These are phyloP conservation scores for Spisula solida DNA, from an alignment of 2,888 invertebrate genomes.

Conservation along the genomic window DNA sequence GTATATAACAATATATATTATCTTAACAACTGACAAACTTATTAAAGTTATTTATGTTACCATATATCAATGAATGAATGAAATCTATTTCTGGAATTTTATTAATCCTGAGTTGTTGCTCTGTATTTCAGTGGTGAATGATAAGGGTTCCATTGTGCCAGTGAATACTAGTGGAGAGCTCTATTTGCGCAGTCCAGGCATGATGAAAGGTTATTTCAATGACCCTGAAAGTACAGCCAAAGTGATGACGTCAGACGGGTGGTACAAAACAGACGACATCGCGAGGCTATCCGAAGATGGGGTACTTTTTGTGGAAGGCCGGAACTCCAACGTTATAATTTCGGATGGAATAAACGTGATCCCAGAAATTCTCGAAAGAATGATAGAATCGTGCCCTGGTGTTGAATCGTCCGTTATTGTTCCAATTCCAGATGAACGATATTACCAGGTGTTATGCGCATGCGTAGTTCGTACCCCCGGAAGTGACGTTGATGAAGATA, in stretches of 20 bases:
- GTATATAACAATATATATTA: too few relatives aligned
- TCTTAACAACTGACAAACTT: too few relatives aligned
- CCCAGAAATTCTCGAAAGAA: slow-evolving; percentile 51
- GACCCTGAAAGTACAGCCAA: slow-evolving; percentile 49
- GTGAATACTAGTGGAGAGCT: slow-evolving; percentile 50
- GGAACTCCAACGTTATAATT: slow-evolving; percentile 54
- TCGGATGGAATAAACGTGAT: slow-evolving; percentile 55
- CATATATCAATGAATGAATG: too few relatives aligned
- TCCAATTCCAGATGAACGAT: slow-evolving; percentile 41
- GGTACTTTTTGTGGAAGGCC: slow-evolving; percentile 47
- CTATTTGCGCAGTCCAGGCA: slow-evolving; percentile 23
- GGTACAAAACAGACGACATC: slow-evolving; percentile 64
- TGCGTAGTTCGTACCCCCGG: slow-evolving; percentile 41
- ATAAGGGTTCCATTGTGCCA: slow-evolving; percentile 39
- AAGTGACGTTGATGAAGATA: slow-evolving; percentile 32
- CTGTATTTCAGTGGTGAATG: slow-evolving; percentile 39
- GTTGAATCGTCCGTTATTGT: slow-evolving; percentile 43
- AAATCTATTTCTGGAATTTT: too few relatives aligned
- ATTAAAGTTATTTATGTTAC: too few relatives aligned
- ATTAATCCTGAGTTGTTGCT: too few relatives aligned
- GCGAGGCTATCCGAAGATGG: slow-evolving; percentile 50
- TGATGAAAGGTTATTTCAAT: slow-evolving; percentile 51
- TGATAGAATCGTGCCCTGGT: slow-evolving; percentile 23
- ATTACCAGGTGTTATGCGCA: slow-evolving; percentile 57
- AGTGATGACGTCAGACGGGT: slow-evolving; percentile 43